Evolutionary conservation across 1,140 invertebrate species (phyloP).

Genomic region (Drosophila pandora): DNA sequence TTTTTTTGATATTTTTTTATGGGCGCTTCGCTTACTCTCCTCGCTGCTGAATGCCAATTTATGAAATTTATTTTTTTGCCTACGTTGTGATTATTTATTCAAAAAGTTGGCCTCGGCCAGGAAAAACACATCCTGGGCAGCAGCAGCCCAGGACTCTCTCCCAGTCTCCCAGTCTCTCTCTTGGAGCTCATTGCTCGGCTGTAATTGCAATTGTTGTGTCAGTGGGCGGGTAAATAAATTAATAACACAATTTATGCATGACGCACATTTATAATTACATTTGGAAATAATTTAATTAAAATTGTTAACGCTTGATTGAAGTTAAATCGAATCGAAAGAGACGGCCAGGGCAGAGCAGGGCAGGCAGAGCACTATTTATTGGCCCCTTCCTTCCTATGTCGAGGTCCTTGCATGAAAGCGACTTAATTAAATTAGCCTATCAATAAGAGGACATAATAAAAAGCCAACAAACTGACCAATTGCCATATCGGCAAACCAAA

Average conservation of each 20-base stretch:
- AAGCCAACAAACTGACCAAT: slow-evolving; percentile 67
- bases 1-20: slow-evolving; percentile 14
- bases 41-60: slow-evolving; percentile 56
- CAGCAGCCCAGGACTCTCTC: slow-evolving; percentile 26
- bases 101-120: slow-evolving; percentile 62
- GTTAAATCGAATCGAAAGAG: slow-evolving; percentile 63
- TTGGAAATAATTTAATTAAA: slow-evolving; percentile 83
- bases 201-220: slow-evolving; percentile 55
- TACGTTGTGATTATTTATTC: slow-evolving; percentile 81
- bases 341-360: background rate
- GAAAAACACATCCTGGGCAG: slow-evolving; percentile 12
- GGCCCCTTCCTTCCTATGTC: background rate
- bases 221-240: slow-evolving; percentile 64
- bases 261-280: slow-evolving; percentile 81
- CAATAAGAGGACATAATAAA: slow-evolving; percentile 50
- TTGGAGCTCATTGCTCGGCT: slow-evolving; percentile 1
- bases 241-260: slow-evolving; percentile 82
- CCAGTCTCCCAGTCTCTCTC: background rate
- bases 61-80: slow-evolving; percentile 78
- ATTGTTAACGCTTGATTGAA: slow-evolving; percentile 82
- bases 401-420: slow-evolving; percentile 35
- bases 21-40: background rate
- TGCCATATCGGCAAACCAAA: slow-evolving; percentile 41
- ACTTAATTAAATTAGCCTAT: slow-evolving; percentile 78
- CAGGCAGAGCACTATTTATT: background rate